Evolutionary conservation across 2,888 invertebrate species (phyloP), one percentile per base, ranked within the genome.

Genomic region (Apamea anceps): DNA sequence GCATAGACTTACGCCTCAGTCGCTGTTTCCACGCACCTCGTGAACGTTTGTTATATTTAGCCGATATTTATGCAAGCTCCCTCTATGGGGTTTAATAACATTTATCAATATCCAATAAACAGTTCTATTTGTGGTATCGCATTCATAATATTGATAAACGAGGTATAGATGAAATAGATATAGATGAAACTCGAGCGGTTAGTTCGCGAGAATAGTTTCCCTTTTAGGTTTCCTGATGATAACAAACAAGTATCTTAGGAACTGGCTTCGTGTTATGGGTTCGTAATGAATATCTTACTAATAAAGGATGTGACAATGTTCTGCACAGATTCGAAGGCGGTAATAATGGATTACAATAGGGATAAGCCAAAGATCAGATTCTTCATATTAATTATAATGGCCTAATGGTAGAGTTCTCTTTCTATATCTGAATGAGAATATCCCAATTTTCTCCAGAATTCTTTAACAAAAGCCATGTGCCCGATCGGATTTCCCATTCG

Each of bases 21-120:
- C 18, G 48, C 72, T 70, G 51, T 72, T 72, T 68, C 74, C 72
- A 85, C 28, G 63, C 81, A 71, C 32, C 42, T 51, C 45, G 74
- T 28, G 8, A 70, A 54, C 45, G 63, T 77, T 32, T 68, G 85
- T 77, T 78, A 78, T 75, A 78, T 75, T 84, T 48, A 73, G 13
- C 62, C 15, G 32, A 85, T 84, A 84, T 89, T 87, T 86, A 90
- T 89, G 76, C 82, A 82, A 80, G 75, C 67, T 60, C 85, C 77
- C 65, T 85, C 74, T 85, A 78, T 75, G 77, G 72, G 70, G 71
- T 57, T 88, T 86, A 86, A 87, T 88, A 85, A 84, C 87, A 86
- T 87, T 87, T 85, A 90, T 90, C 88, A 87, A 86, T 76, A 88
- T 84, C 87, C 72, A 78, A 87, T 85, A 88, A 84, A 87, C 73